Percentiles rank a stretch among this genome's conserved stretches.
phyloP scores from a whole-genome alignment of 2,888 invertebrate genomes.

The Lagria hirta region DNA sequence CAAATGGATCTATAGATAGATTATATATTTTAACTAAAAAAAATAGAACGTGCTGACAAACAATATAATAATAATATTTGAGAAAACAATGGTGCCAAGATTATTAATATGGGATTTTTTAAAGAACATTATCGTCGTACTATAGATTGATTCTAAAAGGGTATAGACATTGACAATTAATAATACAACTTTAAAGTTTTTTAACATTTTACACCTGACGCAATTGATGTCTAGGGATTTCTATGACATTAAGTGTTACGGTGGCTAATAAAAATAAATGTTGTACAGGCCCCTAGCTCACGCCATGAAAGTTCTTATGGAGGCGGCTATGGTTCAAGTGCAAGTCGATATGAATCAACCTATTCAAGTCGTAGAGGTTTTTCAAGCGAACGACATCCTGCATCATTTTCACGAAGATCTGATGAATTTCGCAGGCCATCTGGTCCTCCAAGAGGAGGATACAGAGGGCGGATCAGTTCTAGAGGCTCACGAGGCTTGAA shows the following conservation, averaged over 20 bases:
- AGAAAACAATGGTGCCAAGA: slow-evolving; percentile 14
- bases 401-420: slow-evolving; percentile 45
- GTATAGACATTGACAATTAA: slow-evolving; percentile 7
- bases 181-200: slow-evolving; percentile 9
- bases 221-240: slow-evolving; percentile 44
- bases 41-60: no score
- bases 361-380: slow-evolving; percentile 61
- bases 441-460: slow-evolving; percentile 46
- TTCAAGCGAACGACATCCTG: slow-evolving; percentile 52
- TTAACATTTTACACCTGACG: slow-evolving; percentile 29
- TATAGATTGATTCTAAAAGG: slow-evolving; percentile 14
- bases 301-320: slow-evolving; percentile 48
- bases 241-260: slow-evolving; percentile 24
- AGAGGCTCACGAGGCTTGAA: slow-evolving; percentile 55
- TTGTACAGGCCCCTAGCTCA: slow-evolving; percentile 53
- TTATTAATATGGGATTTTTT: slow-evolving; percentile 6
- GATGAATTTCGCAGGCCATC: slow-evolving; percentile 52
- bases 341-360: slow-evolving; percentile 59
- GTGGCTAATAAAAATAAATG: slow-evolving; percentile 36
- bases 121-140: slow-evolving; percentile 14
- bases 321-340: slow-evolving; percentile 56
- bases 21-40: no score
- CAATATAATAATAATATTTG: no score
- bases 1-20: slow-evolving; percentile 9
- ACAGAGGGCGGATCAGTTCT: slow-evolving; percentile 51